Evolutionary conservation across 2,797 vertebrate species (phyloP).

Genomic region (Gymnothorax reevesii): DNA sequence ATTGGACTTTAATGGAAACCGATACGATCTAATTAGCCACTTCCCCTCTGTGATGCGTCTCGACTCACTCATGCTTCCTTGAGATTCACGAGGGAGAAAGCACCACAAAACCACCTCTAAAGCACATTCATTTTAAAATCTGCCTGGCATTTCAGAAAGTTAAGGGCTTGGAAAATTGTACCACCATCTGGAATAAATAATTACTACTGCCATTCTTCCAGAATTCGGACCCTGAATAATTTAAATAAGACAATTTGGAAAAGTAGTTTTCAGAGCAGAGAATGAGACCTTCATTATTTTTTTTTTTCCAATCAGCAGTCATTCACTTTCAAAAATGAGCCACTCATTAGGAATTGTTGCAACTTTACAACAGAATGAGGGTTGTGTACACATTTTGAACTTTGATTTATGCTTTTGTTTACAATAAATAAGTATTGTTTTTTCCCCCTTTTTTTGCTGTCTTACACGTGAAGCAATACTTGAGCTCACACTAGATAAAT

Average conservation of each 20-base stretch:
- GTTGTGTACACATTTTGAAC: slow-evolving; percentile 5
- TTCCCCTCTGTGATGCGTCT: neutral
- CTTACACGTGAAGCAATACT: slow-evolving; percentile 20
- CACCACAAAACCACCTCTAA: neutral
- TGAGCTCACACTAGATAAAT: neutral
- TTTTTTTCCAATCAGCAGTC: slow-evolving; percentile 27
- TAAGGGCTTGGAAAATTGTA: slow-evolving; percentile 15
- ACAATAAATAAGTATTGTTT: slow-evolving; percentile 29
- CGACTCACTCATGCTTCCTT: neutral
- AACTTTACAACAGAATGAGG: slow-evolving; percentile 7
- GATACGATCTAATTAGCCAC: slow-evolving; percentile 21
- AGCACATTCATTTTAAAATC: neutral
- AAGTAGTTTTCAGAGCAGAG: slow-evolving; percentile 10
- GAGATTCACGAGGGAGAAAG: neutral
- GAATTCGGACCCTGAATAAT: slow-evolving; percentile 3
- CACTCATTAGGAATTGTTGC: slow-evolving; percentile 30
- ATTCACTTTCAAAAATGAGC: slow-evolving; percentile 22
- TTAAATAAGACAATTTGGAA: neutral
- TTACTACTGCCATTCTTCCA: neutral
- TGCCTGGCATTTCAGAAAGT: slow-evolving; percentile 8
- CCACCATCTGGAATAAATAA: slow-evolving; percentile 2
- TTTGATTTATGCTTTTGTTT: slow-evolving; percentile 29
- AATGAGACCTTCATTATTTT: slow-evolving; percentile 25
- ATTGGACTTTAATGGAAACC: slow-evolving; percentile 11
- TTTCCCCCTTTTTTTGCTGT: slow-evolving; percentile 25